A percentile compares a stretch with the other conserved stretches of the same genome.
Evolutionary conservation across 2,888 invertebrate genomes (phyloP).

Genomic region (Willowsia nigromaculata): DNA sequence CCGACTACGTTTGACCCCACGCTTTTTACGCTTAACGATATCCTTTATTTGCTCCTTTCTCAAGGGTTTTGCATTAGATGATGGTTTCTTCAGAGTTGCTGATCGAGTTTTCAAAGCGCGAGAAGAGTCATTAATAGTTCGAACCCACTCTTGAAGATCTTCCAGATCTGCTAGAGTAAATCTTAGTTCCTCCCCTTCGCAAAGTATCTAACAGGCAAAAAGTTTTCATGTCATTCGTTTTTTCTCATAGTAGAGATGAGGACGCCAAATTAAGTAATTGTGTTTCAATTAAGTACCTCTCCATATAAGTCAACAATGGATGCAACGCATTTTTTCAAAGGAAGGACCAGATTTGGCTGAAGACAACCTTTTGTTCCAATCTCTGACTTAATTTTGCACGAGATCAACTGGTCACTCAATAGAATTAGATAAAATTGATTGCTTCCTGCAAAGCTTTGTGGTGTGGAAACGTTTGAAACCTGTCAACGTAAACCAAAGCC

Average conservation of each 20-base stretch:
- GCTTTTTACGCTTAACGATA: constrained; percentile 61
- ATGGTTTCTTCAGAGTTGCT: constrained; percentile 72
- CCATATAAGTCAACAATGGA: constrained; percentile 60
- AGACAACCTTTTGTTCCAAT: constrained; percentile 72
- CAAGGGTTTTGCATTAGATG: constrained; percentile 69
- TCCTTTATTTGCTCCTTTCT: constrained; percentile 73
- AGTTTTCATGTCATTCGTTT: too few species aligned
- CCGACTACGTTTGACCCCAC: constrained; percentile 53
- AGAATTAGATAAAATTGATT: constrained; percentile 86
- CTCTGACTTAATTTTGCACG: constrained; percentile 85
- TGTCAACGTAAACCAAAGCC: not conserved
- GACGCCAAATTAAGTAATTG: too few species aligned
- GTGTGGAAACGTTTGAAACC: constrained; percentile 32
- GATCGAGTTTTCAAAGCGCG: constrained; percentile 64
- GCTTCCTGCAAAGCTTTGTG: constrained; percentile 71
- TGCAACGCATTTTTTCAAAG: constrained; percentile 71
- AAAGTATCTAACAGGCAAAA: constrained; percentile 54
- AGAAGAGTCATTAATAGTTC: constrained; percentile 65
- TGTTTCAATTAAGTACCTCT: constrained; percentile 49
- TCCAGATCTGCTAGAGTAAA: constrained; percentile 67
- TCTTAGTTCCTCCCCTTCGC: constrained; percentile 65
- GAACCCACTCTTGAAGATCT: constrained; percentile 71
- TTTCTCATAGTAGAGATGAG: too few species aligned
- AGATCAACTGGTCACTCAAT: constrained; percentile 87
- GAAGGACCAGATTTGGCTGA: constrained; percentile 72